A percentile compares a stretch with the other conserved stretches of the same genome.
These are phyloP conservation scores for Lithosia quadra DNA, from an alignment of 2,888 invertebrate genomes.

Conservation along the genomic window DNA sequence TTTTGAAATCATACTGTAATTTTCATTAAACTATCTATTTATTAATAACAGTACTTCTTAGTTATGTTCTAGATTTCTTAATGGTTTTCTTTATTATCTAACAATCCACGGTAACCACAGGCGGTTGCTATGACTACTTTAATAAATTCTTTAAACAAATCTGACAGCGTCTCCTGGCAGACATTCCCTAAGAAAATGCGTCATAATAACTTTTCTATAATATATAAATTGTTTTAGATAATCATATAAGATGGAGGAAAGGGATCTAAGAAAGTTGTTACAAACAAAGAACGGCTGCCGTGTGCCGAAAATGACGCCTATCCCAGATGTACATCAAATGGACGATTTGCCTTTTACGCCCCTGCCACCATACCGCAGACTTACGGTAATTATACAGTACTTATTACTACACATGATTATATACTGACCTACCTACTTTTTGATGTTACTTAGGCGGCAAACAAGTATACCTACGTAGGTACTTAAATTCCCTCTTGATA, in stretches of 20 bases:
- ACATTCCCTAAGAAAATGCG: neutral
- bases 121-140: slow-evolving; percentile 37
- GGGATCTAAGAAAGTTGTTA: slow-evolving; percentile 76
- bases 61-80: neutral
- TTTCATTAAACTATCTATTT: neutral
- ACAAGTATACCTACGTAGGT: no score
- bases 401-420: neutral
- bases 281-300: slow-evolving; percentile 81
- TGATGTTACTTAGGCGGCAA: neutral
- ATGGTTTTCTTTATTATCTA: neutral
- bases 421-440: neutral
- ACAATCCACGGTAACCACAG: slow-evolving; percentile 8
- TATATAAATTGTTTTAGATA: neutral
- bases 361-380: slow-evolving; percentile 76
- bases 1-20: no score
- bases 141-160: slow-evolving; percentile 3
- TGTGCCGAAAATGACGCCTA: slow-evolving; percentile 74
- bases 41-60: neutral
- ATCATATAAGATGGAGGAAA: slow-evolving; percentile 71
- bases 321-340: slow-evolving; percentile 75
- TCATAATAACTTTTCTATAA: neutral
- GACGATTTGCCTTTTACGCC: slow-evolving; percentile 77
- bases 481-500: neutral
- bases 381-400: slow-evolving; percentile 66
- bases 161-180: neutral